Evolutionary conservation across 1,140 invertebrate species (phyloP), one percentile per base, ranked within the genome.

Genomic region (Notospermus geniculatus): DNA sequence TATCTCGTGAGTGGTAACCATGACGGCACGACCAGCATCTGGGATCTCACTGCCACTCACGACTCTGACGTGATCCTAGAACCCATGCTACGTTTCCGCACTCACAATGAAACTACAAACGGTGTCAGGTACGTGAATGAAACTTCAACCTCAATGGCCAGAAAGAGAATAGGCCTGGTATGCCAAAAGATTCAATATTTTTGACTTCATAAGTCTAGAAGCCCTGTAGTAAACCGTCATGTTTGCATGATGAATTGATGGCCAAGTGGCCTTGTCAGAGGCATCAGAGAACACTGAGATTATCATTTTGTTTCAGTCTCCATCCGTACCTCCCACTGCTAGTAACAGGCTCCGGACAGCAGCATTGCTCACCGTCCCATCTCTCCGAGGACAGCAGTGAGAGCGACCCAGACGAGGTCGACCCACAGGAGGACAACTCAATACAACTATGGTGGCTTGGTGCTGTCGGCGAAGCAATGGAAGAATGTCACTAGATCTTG

Each of bases 41-140:
- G 91, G 91, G 85, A 91, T 43, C 45, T 58, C 13, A 13, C 15
- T 4, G 5, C 46, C 9, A n/a, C 68, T 54, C 62, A 70, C 59
- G 66, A 80, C 54, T 25, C 55, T 13, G 73, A 75, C 30, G 64
- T 67, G 13, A 30, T 71, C 46, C 69, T 77, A 4, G 65, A 79
- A 69, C 82, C 79, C 58, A 73, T 78, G 52, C 84, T 85, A 53
- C 82, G 84, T 81, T 88, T 89, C 80, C 79, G 80, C 27, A 81
- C 89, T 23, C 89, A 93, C 76, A 82, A 80, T 45, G 91, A 95
- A 75, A 91, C 91, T 76, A 87, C 90, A 54, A 95, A 93, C 79
- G 91, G 91, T 57, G 83, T 92, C 30, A 83, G 83, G 83, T 85
- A 69, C 41, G 54, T 58, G 9, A 7, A 32, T 60, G 43, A n/a